phyloP scores from a whole-genome alignment of 1,140 invertebrate genomes.

The Diorhabda elongata region DNA sequence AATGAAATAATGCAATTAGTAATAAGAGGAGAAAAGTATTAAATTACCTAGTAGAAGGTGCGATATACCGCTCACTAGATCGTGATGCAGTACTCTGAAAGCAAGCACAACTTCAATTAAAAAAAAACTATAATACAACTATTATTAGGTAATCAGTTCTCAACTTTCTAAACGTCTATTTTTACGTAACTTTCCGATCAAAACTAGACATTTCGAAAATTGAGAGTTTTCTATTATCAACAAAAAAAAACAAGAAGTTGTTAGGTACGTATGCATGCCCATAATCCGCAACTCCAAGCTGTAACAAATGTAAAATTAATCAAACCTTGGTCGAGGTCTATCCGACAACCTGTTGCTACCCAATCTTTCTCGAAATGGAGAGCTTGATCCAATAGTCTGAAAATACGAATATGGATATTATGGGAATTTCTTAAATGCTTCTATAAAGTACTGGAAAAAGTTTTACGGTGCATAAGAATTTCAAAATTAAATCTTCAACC shows the following conservation, averaged over 20 bases:
- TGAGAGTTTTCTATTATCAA: neutral
- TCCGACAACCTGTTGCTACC: constrained; percentile 81
- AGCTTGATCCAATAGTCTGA: constrained; percentile 61
- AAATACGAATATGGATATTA: constrained; percentile 12
- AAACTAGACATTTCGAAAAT: constrained; percentile 5
- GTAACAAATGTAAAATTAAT: constrained; percentile 49
- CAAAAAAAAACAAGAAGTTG: constrained; percentile 10
- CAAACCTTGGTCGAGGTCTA: constrained; percentile 75
- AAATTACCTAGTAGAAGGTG: constrained; percentile 36
- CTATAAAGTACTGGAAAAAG: too few relatives aligned
- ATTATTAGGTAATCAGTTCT: too few relatives aligned
- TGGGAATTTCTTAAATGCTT: neutral
- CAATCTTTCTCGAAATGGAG: constrained; percentile 79
- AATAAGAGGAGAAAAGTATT: constrained; percentile 17
- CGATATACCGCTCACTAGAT: constrained; percentile 37
- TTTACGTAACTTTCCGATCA: neutral
- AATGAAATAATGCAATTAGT: neutral
- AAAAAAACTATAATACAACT: constrained; percentile 3
- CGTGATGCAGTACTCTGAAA: constrained; percentile 39
- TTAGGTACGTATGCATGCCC: constrained; percentile 34
- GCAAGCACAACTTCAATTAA: constrained; percentile 29
- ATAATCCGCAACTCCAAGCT: constrained; percentile 35
- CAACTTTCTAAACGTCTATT: too few relatives aligned
- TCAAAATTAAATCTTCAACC: too few relatives aligned
- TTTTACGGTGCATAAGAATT: too few relatives aligned